Evolutionary conservation across 2,888 invertebrate species (phyloP).

Genomic region (Lasiommata megera): DNA sequence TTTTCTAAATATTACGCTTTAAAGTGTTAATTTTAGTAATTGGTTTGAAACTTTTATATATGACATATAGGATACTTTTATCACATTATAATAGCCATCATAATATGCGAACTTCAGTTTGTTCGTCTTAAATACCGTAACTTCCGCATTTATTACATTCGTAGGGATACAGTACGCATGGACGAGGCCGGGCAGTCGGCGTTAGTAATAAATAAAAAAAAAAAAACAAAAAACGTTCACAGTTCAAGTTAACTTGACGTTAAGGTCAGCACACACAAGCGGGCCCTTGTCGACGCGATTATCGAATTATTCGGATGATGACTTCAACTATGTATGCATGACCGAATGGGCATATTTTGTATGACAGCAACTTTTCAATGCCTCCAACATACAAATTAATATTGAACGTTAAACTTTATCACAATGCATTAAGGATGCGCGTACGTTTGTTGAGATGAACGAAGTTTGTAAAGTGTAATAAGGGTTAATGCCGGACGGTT

Average conservation of each 20-base stretch:
- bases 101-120: too few relatives aligned
- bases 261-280: constrained; percentile 59
- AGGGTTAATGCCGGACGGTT: constrained; percentile 69
- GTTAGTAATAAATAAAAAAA: constrained; percentile 34
- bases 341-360: constrained; percentile 32
- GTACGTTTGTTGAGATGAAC: constrained; percentile 16
- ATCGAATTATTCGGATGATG: constrained; percentile 65
- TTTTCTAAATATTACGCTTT: too few relatives aligned
- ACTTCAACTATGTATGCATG: constrained; percentile 35
- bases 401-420: constrained; percentile 23
- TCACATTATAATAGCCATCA: too few relatives aligned
- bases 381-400: constrained; percentile 6
- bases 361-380: constrained; percentile 18
- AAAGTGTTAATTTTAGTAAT: too few relatives aligned
- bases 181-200: too few relatives aligned
- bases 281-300: constrained; percentile 62
- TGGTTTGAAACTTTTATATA: too few relatives aligned
- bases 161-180: too few relatives aligned
- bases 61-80: too few relatives aligned
- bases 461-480: constrained; percentile 57
- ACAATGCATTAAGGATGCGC: constrained; percentile 7
- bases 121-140: too few relatives aligned
- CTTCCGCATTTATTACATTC: too few relatives aligned
- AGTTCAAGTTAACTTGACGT: too few relatives aligned
- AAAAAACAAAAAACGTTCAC: constrained; percentile 20